These are phyloP conservation scores for Manis javanica DNA, from an alignment of 2,797 vertebrate genomes.

Conservation along the genomic window DNA sequence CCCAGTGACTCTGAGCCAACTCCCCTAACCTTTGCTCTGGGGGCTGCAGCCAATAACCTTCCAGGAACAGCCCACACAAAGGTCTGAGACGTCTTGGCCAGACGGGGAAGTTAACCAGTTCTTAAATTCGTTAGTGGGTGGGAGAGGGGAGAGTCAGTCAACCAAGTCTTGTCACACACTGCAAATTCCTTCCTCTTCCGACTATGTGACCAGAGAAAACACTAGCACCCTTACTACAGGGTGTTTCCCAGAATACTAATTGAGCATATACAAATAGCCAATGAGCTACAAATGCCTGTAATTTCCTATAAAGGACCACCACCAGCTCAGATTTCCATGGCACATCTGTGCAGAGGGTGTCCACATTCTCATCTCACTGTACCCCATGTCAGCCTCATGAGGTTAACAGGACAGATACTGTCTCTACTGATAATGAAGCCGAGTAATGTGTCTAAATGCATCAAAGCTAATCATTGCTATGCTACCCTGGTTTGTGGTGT, in stretches of 20 bases:
- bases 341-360: no score
- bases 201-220: background rate
- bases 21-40: background rate
- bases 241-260: background rate
- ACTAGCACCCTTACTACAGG: rapidly evolving
- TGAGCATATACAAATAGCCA: background rate
- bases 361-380: background rate
- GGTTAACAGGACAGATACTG: background rate
- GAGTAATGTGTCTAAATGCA: background rate
- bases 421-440: background rate
- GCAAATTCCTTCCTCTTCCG: background rate
- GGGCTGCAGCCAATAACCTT: background rate
- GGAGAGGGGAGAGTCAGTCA: background rate
- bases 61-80: background rate
- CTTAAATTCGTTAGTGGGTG: background rate
- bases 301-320: background rate
- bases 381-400: background rate
- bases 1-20: background rate
- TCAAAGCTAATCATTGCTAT: background rate
- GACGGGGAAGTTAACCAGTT: background rate
- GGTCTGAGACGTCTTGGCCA: background rate
- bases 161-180: background rate
- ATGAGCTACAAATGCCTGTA: background rate
- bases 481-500: background rate
- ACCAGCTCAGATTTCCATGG: background rate